Percentiles rank a stretch among this genome's conserved stretches.
These are phyloP conservation scores for Dryadula phaetusa DNA, from an alignment of 2,888 invertebrate genomes.

Conservation along the genomic window DNA sequence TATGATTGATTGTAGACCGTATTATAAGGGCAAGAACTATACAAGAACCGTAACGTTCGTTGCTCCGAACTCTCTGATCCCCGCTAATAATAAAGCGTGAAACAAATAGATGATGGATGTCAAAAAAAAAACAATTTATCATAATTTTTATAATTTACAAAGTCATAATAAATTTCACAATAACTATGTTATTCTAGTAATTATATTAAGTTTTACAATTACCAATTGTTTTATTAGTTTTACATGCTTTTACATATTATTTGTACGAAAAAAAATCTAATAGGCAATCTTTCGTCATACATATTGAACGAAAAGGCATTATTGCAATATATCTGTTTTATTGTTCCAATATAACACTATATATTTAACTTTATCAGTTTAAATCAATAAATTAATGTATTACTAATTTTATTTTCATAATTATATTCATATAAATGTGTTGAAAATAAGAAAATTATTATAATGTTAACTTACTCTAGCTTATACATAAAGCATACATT, in stretches of 20 bases:
- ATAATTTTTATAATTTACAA: conserved; percentile 59
- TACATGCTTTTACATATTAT: conserved; percentile 7
- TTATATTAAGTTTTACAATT: conserved; percentile 23
- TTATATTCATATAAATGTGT: neutral
- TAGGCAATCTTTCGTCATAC: neutral
- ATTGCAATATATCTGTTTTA: neutral
- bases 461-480: conserved; percentile 13
- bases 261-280: neutral
- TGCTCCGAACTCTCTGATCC: too few relatives aligned
- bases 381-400: too few relatives aligned
- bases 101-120: too few relatives aligned
- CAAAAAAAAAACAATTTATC: conserved; percentile 49
- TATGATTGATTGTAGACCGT: too few relatives aligned
- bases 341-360: too few relatives aligned
- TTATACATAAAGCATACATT: neutral
- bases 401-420: too few relatives aligned
- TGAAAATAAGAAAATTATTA: neutral
- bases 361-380: too few relatives aligned
- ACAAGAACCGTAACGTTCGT: too few relatives aligned
- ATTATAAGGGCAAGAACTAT: too few relatives aligned
- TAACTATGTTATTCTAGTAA: conserved; percentile 38
- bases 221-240: conserved; percentile 21
- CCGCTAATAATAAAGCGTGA: too few relatives aligned
- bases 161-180: conserved; percentile 65
- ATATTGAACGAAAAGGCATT: neutral